These are phyloP conservation scores for Branchellion lobata DNA, from an alignment of 2,888 invertebrate species.

Conservation along the genomic window DNA sequence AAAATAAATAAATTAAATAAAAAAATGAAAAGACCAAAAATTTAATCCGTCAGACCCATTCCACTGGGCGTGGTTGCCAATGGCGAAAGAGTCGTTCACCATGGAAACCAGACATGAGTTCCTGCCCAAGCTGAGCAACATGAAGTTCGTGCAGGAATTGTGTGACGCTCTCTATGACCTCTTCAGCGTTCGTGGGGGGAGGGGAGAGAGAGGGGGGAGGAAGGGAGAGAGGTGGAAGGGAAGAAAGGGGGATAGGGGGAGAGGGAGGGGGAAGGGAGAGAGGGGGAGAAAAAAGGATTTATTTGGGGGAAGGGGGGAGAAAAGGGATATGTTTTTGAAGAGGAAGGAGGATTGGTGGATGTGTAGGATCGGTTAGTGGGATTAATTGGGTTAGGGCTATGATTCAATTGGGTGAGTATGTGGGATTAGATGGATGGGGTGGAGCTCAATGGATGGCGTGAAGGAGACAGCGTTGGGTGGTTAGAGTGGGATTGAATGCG, in stretches of 20 bases:
- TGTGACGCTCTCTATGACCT: conserved; percentile 79
- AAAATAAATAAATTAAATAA: too few species aligned
- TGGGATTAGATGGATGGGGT: too few species aligned
- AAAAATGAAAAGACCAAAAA: too few species aligned
- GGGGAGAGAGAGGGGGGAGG: not conserved
- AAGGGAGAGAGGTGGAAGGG: not conserved
- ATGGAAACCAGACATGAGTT: conserved; percentile 86
- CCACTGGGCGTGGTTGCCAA: conserved; percentile 98
- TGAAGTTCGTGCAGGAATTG: conserved; percentile 94
- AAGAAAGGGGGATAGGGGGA: not conserved
- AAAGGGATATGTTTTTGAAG: too few species aligned
- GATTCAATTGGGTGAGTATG: too few species aligned
- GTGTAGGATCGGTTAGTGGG: too few species aligned
- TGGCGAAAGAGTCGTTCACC: conserved; percentile 93
- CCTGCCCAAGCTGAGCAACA: conserved; percentile 86
- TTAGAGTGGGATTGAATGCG: too few species aligned
- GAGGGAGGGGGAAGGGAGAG: not conserved
- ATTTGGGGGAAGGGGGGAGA: not conserved
- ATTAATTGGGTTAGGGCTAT: too few species aligned
- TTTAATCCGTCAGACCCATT: conserved; percentile 81
- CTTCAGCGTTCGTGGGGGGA: conserved; percentile 72
- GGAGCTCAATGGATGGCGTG: too few species aligned
- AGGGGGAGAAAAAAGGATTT: not conserved
- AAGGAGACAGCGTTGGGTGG: too few species aligned
- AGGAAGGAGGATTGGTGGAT: too few species aligned